Base-by-base conservation (phyloP, 2,888 invertebrate genomes). In the Argyresthia goedartella region DNA sequence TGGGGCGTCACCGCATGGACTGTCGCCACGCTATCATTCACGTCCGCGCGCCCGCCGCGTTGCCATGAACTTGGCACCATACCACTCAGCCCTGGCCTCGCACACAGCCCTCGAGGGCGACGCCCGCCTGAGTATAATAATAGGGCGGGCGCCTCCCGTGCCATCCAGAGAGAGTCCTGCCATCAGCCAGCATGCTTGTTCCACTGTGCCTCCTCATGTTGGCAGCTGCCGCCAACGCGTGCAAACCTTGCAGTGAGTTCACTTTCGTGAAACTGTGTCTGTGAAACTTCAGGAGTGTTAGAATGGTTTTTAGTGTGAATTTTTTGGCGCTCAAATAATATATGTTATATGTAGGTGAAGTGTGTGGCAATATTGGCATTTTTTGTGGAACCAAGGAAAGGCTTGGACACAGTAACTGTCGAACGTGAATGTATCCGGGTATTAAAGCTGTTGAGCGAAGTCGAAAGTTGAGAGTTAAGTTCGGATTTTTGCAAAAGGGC, bases 81-180 rank as follows among this genome's bases (percentile, higher is more conserved):
- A 67, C 66, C 59, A 63, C 25, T 25, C 66, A 76, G 77, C 79
- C 79, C 76, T 81, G 81, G 81, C 81, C 82, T 76, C 74, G 76
- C 76, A 73, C 68, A 46, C 53, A 25, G 25, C 25, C 25, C 25
- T 25, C 6, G 25, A 25, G 25, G 25, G 25, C 79, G 80, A 76
- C 77, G 75, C 82, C 80, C 80, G 82, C 78, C 76, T 77, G 80
- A 81, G 81, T 86, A 86, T 86, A 86, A 85, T 85, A 86, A 82
- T 76, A 72, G 79, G 76, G 81, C 72, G 73, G 80, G 79, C 81
- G 80, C 73, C 81, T 80, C 81, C 80, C 71, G 68, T 69, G 69
- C 71, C 72, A 78, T 81, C 81, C 81, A 82, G 76, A 82, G 63
- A 69, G 65, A 8, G 13, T 13, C 70, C 64, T 69, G 72, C 73